A percentile compares a stretch with the other conserved stretches of the same genome.
Evolutionary conservation across 2,888 invertebrate genomes (phyloP).

Genomic region (Cylloceria caligata): DNA sequence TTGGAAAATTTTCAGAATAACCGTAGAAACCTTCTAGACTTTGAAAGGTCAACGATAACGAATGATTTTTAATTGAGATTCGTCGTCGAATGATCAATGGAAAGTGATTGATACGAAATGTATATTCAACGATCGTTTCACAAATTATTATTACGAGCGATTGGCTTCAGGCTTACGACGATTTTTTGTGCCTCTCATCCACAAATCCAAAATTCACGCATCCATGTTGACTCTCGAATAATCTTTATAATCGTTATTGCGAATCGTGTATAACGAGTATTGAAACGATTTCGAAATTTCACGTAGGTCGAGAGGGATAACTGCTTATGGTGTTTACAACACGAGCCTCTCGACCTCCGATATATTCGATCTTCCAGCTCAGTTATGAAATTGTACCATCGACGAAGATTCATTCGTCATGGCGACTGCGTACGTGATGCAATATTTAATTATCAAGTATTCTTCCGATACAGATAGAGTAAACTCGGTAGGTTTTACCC

Average conservation of each 20-base stretch:
- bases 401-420: constrained; percentile 47
- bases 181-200: not conserved
- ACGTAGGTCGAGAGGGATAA: constrained; percentile 49
- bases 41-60: not conserved
- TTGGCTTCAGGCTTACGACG: constrained; percentile 1
- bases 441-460: constrained; percentile 55
- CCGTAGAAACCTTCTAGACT: too few species aligned
- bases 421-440: constrained; percentile 15
- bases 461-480: constrained; percentile 11
- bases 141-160: not conserved
- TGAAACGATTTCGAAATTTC: constrained; percentile 31
- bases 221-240: not conserved
- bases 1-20: too few species aligned
- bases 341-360: constrained; percentile 53
- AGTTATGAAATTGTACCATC: constrained; percentile 59
- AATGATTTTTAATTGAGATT: not conserved
- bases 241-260: constrained; percentile 3
- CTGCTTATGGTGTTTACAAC: constrained; percentile 25
- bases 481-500: not conserved
- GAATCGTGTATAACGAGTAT: constrained; percentile 36
- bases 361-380: constrained; percentile 46
- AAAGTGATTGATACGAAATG: too few species aligned
- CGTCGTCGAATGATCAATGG: too few species aligned
- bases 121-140: not conserved
- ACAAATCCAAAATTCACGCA: constrained; percentile 7